Evolutionary conservation across 1,140 invertebrate species (phyloP).

Genomic region (Schlechtendalia chinensis): DNA sequence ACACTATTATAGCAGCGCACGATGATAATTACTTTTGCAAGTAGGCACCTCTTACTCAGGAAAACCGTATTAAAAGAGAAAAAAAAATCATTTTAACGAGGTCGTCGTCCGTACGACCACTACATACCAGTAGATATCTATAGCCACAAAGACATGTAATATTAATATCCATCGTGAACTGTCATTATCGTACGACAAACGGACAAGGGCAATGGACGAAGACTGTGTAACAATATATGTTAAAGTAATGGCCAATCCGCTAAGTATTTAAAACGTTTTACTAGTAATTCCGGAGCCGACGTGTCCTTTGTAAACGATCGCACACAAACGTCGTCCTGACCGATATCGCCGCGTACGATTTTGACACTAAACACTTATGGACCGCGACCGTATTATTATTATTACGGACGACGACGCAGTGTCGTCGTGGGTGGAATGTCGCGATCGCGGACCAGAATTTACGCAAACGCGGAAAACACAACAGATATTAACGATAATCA

Average conservation of each 20-base stretch:
- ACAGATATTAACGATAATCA: background rate
- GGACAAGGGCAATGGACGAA: background rate
- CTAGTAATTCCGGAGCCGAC: too few species aligned
- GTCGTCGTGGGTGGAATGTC: background rate
- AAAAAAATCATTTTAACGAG: background rate
- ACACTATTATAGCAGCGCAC: background rate
- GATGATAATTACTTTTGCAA: slow-evolving; percentile 22
- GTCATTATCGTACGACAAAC: background rate
- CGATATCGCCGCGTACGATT: background rate
- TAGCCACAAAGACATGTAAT: background rate
- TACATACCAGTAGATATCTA: background rate
- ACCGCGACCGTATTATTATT: background rate
- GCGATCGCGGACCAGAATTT: background rate
- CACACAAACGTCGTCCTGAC: background rate
- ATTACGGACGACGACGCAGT: background rate
- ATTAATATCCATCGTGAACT: background rate
- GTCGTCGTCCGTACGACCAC: background rate
- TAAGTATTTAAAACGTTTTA: too few species aligned
- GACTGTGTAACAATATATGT: background rate
- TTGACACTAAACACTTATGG: background rate
- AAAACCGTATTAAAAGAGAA: background rate
- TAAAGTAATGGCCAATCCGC: background rate
- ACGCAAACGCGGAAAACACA: background rate
- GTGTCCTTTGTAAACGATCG: background rate
- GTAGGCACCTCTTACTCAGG: background rate